Conservation (phyloP, 2,888 invertebrate genomes). For the Catocala nupta region DNA sequence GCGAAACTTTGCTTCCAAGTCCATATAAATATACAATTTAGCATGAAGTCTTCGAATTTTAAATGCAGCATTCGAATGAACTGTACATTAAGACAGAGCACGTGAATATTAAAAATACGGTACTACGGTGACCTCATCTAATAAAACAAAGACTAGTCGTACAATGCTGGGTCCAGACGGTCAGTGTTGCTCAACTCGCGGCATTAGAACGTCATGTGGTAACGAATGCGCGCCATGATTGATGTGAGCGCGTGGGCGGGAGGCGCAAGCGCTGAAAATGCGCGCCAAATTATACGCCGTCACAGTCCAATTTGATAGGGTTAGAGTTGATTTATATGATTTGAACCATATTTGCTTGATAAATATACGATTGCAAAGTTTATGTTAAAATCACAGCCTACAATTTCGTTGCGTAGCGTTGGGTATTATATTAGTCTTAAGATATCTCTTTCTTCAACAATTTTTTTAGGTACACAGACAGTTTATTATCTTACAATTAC, state of each 20-base stretch:
- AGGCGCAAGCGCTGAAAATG: slow-evolving; percentile 71
- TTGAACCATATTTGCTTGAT: background rate
- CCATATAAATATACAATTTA: slow-evolving; percentile 17
- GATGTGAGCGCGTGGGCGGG: slow-evolving; percentile 77
- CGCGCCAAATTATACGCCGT: slow-evolving; percentile 73
- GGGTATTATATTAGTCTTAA: too few species aligned
- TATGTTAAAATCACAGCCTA: background rate
- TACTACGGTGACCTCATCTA: slow-evolving; percentile 50
- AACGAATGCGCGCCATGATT: slow-evolving; percentile 74
- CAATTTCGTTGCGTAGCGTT: too few species aligned
- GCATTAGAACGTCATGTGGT: slow-evolving; percentile 81
- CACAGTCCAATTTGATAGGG: slow-evolving; percentile 12
- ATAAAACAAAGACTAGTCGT: slow-evolving; percentile 53
- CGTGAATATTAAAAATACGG: slow-evolving; percentile 17
- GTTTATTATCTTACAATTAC: too few species aligned
- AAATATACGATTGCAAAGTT: background rate
- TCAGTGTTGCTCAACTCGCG: slow-evolving; percentile 73
- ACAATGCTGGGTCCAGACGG: slow-evolving; percentile 59
- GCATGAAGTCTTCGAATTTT: background rate
- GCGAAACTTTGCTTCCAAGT: slow-evolving; percentile 40
- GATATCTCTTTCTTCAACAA: too few species aligned
- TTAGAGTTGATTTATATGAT: background rate
- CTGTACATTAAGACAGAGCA: too few species aligned
- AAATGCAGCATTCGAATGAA: background rate
- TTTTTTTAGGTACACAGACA: too few species aligned